Percentiles rank a stretch among this genome's conserved stretches.
Evolutionary conservation across 2,888 invertebrate species (phyloP).

Genomic region (Mycogona germanica): DNA sequence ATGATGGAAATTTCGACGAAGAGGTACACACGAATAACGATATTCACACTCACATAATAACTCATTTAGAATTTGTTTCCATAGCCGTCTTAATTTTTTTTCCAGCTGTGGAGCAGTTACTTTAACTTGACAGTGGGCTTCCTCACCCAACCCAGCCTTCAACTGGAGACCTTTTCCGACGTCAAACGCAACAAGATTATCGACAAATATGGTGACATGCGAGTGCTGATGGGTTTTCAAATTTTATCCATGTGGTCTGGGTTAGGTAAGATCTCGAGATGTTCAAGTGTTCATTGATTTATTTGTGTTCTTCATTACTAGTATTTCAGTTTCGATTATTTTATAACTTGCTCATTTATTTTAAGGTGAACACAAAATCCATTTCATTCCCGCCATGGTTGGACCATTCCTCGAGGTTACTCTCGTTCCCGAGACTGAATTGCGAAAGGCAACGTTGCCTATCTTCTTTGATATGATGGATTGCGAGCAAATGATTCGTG

Average conservation of each 20-base stretch:
- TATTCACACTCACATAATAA: background rate
- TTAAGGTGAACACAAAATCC: slow-evolving; percentile 65
- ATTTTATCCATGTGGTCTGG: slow-evolving; percentile 86
- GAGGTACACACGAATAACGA: slow-evolving; percentile 43
- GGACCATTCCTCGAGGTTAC: slow-evolving; percentile 90
- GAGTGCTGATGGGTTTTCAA: slow-evolving; percentile 83
- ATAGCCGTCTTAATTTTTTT: background rate
- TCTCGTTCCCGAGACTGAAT: slow-evolving; percentile 68
- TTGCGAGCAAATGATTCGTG: slow-evolving; percentile 67
- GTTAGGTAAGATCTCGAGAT: slow-evolving; percentile 54
- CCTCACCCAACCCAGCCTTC: slow-evolving; percentile 64
- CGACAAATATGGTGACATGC: slow-evolving; percentile 75
- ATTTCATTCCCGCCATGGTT: slow-evolving; percentile 84
- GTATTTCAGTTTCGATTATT: background rate
- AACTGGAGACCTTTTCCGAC: slow-evolving; percentile 67
- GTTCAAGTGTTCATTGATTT: background rate
- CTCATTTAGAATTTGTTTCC: background rate
- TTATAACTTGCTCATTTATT: background rate
- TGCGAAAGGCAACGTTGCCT: slow-evolving; percentile 77
- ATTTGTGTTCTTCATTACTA: background rate
- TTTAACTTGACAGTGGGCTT: slow-evolving; percentile 68
- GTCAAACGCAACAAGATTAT: slow-evolving; percentile 63
- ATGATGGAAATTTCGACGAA: slow-evolving; percentile 56
- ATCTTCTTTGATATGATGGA: slow-evolving; percentile 95
- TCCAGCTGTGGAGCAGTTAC: slow-evolving; percentile 58